Evolutionary conservation across 2,113 vertebrate genomes (phyloP).

Genomic region (Oreochromis aureus): DNA sequence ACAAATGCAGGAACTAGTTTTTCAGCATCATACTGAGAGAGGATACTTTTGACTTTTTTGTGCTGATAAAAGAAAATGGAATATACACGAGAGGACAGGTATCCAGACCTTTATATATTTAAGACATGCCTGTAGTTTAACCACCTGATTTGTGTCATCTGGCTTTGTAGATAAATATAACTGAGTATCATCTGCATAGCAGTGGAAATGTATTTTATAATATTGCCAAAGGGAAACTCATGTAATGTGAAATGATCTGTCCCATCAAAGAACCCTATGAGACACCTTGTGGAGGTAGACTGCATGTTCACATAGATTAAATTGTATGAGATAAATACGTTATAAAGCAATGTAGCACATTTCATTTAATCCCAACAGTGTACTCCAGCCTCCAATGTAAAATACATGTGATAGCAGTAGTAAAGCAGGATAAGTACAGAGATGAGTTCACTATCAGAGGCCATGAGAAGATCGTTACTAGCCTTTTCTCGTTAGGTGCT

Average conservation of each 20-base stretch:
- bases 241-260: not conserved
- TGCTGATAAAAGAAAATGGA: not conserved
- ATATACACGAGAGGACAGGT: not conserved
- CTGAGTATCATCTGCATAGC: not conserved
- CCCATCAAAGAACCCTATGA: not conserved
- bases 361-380: not conserved
- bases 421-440: not conserved
- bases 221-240: not conserved
- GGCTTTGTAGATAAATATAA: not conserved
- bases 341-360: not conserved
- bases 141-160: not conserved
- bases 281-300: not conserved
- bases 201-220: not conserved
- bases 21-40: not conserved
- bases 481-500: no score
- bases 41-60: not conserved
- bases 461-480: not conserved
- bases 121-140: not conserved
- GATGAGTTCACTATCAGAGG: not conserved
- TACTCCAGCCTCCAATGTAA: not conserved
- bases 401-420: not conserved
- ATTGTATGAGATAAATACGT: not conserved
- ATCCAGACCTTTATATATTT: not conserved
- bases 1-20: not conserved
- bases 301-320: not conserved